Evolutionary conservation across 1,140 invertebrate genomes (phyloP).

Genomic region (Pararge aegeria): DNA sequence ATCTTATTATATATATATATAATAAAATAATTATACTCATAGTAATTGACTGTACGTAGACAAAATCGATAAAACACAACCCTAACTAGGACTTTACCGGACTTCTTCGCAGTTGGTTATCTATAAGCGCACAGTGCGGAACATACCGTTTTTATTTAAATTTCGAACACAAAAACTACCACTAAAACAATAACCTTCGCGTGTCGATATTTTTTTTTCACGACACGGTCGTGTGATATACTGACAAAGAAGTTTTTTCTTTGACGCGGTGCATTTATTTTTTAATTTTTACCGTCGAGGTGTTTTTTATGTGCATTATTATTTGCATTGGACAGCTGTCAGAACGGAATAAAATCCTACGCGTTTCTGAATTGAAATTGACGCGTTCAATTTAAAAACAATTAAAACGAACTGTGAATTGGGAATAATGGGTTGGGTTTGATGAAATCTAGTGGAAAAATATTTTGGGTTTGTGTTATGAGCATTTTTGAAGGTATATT

Average conservation of each 20-base stretch:
- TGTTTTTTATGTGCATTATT: slow-evolving; percentile 27
- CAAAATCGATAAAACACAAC: slow-evolving; percentile 1
- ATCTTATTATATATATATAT: background rate
- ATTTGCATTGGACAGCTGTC: slow-evolving; percentile 48
- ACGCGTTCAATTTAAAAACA: slow-evolving; percentile 75
- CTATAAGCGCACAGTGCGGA: slow-evolving; percentile 47
- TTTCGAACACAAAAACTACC: slow-evolving; percentile 39
- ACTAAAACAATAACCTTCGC: slow-evolving; percentile 34
- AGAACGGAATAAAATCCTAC: slow-evolving; percentile 52
- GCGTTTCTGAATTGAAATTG: slow-evolving; percentile 68
- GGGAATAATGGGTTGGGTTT: slow-evolving; percentile 71
- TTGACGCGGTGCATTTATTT: slow-evolving; percentile 18
- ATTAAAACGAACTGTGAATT: slow-evolving; percentile 60
- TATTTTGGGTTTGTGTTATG: background rate
- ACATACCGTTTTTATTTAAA: slow-evolving; percentile 71
- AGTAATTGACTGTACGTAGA: slow-evolving; percentile 29
- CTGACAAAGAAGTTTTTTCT: slow-evolving; percentile 28
- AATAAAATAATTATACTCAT: background rate
- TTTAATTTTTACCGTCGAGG: background rate
- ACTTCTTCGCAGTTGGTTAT: slow-evolving; percentile 34
- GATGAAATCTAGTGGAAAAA: slow-evolving; percentile 40
- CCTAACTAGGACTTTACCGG: slow-evolving; percentile 21
- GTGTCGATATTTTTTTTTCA: slow-evolving; percentile 29
- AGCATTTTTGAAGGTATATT: too few species aligned
- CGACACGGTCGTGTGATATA: slow-evolving; percentile 20